phyloP scores from a whole-genome alignment of 92 coral and sea anemone species.

The Pocillopora grandis region DNA sequence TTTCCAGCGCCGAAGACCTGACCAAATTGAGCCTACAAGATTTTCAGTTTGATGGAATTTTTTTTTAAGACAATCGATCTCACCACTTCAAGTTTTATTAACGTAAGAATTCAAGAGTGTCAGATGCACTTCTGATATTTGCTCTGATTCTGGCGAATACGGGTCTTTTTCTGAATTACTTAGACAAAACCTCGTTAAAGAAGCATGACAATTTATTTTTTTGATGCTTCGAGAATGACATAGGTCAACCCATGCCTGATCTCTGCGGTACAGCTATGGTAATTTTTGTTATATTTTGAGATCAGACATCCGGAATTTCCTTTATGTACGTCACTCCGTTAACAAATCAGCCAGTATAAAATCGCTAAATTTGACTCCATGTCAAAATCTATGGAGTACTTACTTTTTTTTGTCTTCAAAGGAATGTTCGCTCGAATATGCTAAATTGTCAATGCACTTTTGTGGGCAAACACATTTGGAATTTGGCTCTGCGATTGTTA shows the following conservation, averaged over 20 bases:
- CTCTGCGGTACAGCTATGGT: neutral
- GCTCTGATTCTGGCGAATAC: neutral
- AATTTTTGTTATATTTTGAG: too few species aligned
- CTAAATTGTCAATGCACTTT: neutral
- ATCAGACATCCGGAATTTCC: neutral
- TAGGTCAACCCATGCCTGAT: neutral
- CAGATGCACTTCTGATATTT: neutral
- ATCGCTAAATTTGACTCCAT: neutral
- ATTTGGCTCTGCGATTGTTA: neutral
- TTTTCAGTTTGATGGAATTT: too few species aligned
- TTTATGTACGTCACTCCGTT: neutral
- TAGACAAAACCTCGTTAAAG: neutral
- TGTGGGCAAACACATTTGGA: neutral
- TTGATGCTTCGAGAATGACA: neutral
- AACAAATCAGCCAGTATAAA: too few species aligned
- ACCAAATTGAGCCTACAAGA: too few species aligned
- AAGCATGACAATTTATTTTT: neutral
- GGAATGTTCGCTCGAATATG: neutral
- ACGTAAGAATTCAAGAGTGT: constrained; percentile 1
- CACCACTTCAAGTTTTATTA: neutral
- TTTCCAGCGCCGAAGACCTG: too few species aligned
- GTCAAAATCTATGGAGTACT: neutral
- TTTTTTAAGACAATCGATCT: too few species aligned
- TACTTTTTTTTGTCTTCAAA: neutral
- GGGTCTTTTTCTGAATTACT: neutral